Evolutionary conservation across 2,113 vertebrate species (phyloP).

Genomic region (Narcine bancroftii): DNA sequence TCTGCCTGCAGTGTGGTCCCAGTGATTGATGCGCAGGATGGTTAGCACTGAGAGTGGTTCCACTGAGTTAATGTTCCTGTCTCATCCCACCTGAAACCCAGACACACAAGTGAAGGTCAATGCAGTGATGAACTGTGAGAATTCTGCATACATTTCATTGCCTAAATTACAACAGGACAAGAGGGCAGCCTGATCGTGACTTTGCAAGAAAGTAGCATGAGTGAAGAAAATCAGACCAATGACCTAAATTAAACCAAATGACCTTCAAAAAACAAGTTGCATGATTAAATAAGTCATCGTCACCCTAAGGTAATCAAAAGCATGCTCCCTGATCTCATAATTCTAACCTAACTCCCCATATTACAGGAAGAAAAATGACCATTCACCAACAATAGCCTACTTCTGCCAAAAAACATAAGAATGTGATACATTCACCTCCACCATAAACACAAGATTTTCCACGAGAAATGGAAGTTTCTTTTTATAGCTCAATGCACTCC

Average conservation of each 20-base stretch:
- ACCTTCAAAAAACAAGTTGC: neutral
- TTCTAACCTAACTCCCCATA: neutral
- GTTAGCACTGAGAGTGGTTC: neutral
- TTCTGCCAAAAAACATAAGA: neutral
- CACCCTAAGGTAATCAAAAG: neutral
- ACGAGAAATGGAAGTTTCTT: slow-evolving; percentile 27
- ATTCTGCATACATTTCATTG: neutral
- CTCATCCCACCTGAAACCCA: neutral
- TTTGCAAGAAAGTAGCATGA: neutral
- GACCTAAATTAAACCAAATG: neutral
- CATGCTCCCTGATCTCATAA: neutral
- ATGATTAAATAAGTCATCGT: neutral
- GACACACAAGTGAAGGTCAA: neutral
- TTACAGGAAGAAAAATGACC: neutral
- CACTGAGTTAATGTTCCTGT: neutral
- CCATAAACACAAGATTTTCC: slow-evolving; percentile 1
- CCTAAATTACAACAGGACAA: neutral
- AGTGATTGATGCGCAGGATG: neutral
- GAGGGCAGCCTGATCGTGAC: neutral
- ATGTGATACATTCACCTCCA: neutral
- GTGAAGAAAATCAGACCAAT: neutral
- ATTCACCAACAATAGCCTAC: neutral
- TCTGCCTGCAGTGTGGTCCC: neutral
- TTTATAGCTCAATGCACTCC: neutral
- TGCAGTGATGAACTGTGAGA: neutral